A percentile compares a stretch with the other conserved stretches of the same genome.
These are phyloP conservation scores for Balearica regulorum DNA, from an alignment of 2,797 vertebrate species.

Conservation along the genomic window DNA sequence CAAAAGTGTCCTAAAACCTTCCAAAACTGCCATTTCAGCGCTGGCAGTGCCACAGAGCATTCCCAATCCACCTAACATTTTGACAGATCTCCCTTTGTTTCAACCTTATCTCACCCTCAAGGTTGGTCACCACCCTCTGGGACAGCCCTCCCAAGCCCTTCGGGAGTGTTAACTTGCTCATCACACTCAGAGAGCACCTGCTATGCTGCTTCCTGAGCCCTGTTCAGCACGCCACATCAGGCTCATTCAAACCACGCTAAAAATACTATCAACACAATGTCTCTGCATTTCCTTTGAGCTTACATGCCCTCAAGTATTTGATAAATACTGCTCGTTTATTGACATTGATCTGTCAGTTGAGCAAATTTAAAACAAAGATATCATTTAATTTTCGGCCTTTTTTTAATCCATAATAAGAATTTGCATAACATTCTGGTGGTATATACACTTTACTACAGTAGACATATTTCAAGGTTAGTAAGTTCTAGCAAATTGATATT, in stretches of 20 bases:
- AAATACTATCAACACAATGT: background rate
- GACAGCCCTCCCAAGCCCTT: background rate
- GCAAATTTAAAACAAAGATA: background rate
- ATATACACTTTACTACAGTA: background rate
- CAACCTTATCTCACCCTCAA: background rate
- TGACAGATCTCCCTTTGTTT: background rate
- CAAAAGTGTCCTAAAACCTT: background rate
- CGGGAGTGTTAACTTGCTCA: background rate
- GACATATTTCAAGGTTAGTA: conserved; percentile 38
- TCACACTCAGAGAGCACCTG: rapidly evolving
- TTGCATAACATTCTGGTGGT: background rate
- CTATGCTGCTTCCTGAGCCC: too few relatives aligned
- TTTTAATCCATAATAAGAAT: background rate
- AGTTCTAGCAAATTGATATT: conserved; percentile 49
- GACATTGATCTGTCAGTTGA: background rate
- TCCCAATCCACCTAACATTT: background rate
- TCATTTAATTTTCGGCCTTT: background rate
- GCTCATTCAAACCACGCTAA: background rate
- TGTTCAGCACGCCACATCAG: background rate
- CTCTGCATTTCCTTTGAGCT: background rate
- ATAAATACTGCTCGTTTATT: background rate
- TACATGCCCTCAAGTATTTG: background rate
- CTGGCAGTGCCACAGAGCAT: background rate
- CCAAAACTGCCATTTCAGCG: background rate
- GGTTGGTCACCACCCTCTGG: background rate